Conservation (phyloP, 2,113 vertebrate genomes). For the Eulacestoma nigropectus region DNA sequence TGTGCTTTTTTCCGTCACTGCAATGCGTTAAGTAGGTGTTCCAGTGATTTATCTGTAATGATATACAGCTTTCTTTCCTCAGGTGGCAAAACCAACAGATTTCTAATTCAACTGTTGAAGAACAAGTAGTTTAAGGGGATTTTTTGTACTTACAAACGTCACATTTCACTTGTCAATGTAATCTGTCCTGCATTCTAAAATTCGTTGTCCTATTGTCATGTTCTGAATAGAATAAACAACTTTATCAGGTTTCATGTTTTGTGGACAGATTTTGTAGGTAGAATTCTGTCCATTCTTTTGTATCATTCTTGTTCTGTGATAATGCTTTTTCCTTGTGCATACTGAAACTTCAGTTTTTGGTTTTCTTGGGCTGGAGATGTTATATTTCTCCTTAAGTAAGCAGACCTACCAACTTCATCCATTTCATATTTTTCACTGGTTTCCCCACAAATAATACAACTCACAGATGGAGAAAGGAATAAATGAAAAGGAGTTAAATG, state of each 20-base stretch:
- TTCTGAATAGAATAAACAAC: neutral
- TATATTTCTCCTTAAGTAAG: neutral
- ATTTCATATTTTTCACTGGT: neutral
- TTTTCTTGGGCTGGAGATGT: neutral
- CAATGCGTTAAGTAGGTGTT: neutral
- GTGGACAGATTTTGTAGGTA: neutral
- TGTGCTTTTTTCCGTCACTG: neutral
- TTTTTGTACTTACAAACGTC: neutral
- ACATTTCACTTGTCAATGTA: neutral
- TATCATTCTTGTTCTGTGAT: neutral
- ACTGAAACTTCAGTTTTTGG: neutral
- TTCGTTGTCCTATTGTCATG: neutral
- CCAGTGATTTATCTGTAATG: neutral
- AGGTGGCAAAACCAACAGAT: neutral
- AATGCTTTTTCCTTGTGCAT: neutral
- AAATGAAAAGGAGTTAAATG: neutral
- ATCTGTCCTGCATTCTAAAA: neutral
- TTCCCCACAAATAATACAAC: neutral
- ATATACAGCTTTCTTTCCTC: neutral
- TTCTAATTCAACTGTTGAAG: neutral
- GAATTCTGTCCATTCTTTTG: neutral
- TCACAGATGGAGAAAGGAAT: neutral
- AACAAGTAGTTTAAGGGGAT: neutral
- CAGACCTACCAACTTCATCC: neutral
- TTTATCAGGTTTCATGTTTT: neutral